These are phyloP conservation scores for Indicator maculatus DNA, from an alignment of 2,113 vertebrate species.

Conservation along the genomic window DNA sequence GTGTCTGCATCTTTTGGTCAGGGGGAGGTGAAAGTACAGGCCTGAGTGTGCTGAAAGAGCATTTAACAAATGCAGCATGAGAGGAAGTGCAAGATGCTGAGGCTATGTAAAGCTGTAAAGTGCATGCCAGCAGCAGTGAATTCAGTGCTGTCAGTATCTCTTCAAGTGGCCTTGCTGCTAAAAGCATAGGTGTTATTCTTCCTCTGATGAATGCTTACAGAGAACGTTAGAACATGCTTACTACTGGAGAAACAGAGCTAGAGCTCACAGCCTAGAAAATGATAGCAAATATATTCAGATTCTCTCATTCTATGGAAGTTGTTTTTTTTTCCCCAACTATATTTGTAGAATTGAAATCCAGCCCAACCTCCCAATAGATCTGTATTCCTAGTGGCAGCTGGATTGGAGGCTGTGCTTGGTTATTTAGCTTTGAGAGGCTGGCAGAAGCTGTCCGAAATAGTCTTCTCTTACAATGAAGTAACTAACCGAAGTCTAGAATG, in stretches of 20 bases:
- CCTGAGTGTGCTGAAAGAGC: background rate
- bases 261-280: background rate
- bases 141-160: background rate
- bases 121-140: background rate
- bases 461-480: background rate
- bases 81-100: background rate
- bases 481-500: fast-evolving
- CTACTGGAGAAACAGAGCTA: background rate
- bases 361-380: background rate
- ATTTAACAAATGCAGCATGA: background rate
- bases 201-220: background rate
- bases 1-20: background rate
- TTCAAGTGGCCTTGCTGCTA: background rate
- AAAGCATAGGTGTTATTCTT: background rate
- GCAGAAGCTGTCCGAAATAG: background rate
- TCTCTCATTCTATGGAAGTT: background rate
- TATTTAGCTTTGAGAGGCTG: background rate
- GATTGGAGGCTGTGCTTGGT: background rate
- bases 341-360: background rate
- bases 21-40: background rate
- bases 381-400: background rate
- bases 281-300: background rate
- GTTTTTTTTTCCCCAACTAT: fast-evolving
- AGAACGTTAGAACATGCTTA: background rate
- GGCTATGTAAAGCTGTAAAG: background rate